Percentiles rank a stretch among this genome's conserved stretches.
Evolutionary conservation across 2,113 vertebrate species (phyloP).

Genomic region (Ptilonorhynchus violaceus): DNA sequence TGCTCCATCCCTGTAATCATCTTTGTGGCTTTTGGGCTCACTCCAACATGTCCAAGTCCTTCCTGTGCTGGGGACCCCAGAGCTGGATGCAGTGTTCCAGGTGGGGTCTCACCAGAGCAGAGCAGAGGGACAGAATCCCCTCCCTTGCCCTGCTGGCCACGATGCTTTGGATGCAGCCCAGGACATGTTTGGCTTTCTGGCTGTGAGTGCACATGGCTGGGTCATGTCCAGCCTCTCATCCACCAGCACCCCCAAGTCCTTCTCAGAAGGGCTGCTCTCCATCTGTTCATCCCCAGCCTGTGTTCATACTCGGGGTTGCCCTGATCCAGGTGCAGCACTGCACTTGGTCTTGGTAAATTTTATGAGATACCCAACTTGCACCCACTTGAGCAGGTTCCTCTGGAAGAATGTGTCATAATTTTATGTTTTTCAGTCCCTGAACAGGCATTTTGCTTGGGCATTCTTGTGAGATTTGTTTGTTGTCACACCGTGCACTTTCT

Average conservation of each 20-base stretch:
- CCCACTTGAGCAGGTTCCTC: neutral
- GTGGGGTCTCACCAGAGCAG: neutral
- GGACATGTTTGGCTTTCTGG: neutral
- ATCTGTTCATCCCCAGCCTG: neutral
- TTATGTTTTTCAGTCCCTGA: neutral
- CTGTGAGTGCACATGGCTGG: too few species aligned
- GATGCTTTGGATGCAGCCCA: neutral
- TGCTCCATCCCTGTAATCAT: neutral
- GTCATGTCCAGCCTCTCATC: neutral
- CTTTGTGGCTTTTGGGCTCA: neutral
- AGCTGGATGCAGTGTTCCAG: neutral
- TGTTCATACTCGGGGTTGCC: neutral
- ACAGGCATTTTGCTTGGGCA: neutral
- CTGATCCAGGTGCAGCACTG: neutral
- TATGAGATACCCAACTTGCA: neutral
- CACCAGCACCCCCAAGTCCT: neutral
- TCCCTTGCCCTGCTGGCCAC: neutral
- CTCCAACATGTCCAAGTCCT: neutral
- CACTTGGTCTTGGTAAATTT: neutral
- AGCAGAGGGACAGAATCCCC: neutral
- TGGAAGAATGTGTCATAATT: neutral
- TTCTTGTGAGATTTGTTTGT: neutral
- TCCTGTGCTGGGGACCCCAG: too few species aligned
- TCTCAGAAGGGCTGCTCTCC: neutral
- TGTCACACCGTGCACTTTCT: neutral